A percentile compares a stretch with the other conserved stretches of the same genome.
Evolutionary conservation across 1,140 invertebrate species (phyloP).

Genomic region (Drosophila repletoides): DNA sequence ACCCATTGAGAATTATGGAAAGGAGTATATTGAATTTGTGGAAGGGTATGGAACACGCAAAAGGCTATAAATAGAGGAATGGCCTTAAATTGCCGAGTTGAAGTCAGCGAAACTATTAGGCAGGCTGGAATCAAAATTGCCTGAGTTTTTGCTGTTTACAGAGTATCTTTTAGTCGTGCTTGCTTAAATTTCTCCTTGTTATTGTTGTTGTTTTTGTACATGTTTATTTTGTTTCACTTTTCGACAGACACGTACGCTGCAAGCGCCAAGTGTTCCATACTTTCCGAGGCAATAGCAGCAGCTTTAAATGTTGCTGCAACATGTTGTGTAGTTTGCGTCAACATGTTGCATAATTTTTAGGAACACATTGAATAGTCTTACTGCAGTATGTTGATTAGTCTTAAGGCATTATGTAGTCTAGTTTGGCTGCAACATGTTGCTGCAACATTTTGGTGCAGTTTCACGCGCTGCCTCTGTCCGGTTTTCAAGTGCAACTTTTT

Average conservation of each 20-base stretch:
- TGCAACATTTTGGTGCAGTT: background rate
- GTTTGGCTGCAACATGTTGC: background rate
- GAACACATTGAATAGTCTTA: too few relatives aligned
- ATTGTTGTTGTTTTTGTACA: slow-evolving; percentile 6
- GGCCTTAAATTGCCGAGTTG: too few relatives aligned
- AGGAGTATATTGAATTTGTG: too few relatives aligned
- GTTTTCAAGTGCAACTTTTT: slow-evolving; percentile 47
- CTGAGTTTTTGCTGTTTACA: slow-evolving; percentile 22
- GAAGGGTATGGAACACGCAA: too few relatives aligned
- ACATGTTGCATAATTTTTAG: background rate
- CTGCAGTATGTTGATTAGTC: background rate
- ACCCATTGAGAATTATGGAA: too few relatives aligned
- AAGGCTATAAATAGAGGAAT: too few relatives aligned
- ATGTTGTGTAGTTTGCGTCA: too few relatives aligned
- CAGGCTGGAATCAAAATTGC: too few relatives aligned
- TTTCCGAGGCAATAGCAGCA: slow-evolving; percentile 19
- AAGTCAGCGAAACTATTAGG: too few relatives aligned
- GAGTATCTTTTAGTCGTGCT: too few relatives aligned
- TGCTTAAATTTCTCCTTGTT: too few relatives aligned
- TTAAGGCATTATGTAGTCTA: background rate
- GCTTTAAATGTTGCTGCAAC: slow-evolving; percentile 33
- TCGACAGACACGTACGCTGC: slow-evolving; percentile 49
- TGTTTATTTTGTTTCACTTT: slow-evolving; percentile 21
- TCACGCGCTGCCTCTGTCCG: slow-evolving; percentile 9
- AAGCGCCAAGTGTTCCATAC: slow-evolving; percentile 55